phyloP scores from a whole-genome alignment of 2,113 vertebrate genomes.

The Dicrurus megarhynchus region DNA sequence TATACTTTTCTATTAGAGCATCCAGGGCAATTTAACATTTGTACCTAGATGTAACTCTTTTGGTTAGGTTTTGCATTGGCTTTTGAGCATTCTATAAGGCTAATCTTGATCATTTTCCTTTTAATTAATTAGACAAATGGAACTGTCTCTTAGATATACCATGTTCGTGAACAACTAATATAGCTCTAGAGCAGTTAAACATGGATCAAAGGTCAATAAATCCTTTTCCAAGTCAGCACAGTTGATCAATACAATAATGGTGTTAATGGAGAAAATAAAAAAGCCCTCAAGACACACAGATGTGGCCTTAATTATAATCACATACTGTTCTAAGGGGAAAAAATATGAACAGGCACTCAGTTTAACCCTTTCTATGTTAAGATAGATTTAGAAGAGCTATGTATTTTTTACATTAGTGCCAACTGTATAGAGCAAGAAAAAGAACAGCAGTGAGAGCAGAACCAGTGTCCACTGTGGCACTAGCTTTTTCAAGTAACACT shows the following conservation, averaged over 20 bases:
- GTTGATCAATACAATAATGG: slow-evolving; percentile 24
- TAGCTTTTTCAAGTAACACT: slow-evolving; percentile 67
- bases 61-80: slow-evolving; percentile 69
- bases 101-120: slow-evolving; percentile 69
- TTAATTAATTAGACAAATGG: slow-evolving; percentile 54
- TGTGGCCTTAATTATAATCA: slow-evolving; percentile 77
- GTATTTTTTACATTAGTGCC: slow-evolving; percentile 69
- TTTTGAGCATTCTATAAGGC: slow-evolving; percentile 67
- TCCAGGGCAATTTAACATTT: slow-evolving; percentile 69
- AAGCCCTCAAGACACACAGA: slow-evolving; percentile 57
- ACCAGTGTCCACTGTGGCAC: slow-evolving; percentile 58
- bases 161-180: slow-evolving; percentile 14
- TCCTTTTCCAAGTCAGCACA: slow-evolving; percentile 53
- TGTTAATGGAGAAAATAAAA: not conserved
- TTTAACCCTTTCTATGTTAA: slow-evolving; percentile 61
- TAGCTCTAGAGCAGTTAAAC: slow-evolving; percentile 51
- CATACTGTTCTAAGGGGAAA: slow-evolving; percentile 39
- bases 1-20: slow-evolving; percentile 78
- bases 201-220: slow-evolving; percentile 61
- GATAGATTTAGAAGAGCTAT: slow-evolving; percentile 70
- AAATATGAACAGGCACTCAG: not conserved
- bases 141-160: slow-evolving; percentile 53
- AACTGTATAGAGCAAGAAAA: slow-evolving; percentile 61
- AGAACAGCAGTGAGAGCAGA: slow-evolving; percentile 65
- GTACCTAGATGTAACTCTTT: slow-evolving; percentile 73